Percentiles rank a stretch among this genome's conserved stretches.
Evolutionary conservation across 2,888 invertebrate species (phyloP).

Genomic region (Ophraella communa): DNA sequence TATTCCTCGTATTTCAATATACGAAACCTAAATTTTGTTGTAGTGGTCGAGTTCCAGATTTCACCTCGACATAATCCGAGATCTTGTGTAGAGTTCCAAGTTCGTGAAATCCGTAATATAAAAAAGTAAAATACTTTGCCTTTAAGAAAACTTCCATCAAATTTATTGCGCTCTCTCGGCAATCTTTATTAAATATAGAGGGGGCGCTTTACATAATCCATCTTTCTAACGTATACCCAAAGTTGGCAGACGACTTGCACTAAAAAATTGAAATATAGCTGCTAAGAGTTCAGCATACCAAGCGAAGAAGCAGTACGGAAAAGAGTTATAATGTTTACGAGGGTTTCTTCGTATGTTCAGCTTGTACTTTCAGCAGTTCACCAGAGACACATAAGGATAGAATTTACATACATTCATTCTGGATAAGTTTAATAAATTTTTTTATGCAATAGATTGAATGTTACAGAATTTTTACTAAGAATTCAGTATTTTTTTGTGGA

Average conservation of each 20-base stretch:
- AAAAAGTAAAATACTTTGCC: background rate
- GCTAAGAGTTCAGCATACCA: constrained; percentile 31
- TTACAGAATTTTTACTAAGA: too few species aligned
- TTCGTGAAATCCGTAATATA: background rate
- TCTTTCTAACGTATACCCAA: constrained; percentile 40
- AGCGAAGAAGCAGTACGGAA: constrained; percentile 26
- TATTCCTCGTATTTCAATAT: background rate
- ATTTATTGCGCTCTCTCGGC: constrained; percentile 36
- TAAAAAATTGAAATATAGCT: constrained; percentile 39
- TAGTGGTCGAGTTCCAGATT: background rate
- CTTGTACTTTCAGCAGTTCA: background rate
- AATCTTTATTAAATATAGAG: constrained; percentile 40
- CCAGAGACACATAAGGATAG: too few species aligned
- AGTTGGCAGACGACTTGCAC: constrained; percentile 34
- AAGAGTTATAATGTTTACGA: background rate
- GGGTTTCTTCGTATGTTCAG: background rate
- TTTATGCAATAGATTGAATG: too few species aligned
- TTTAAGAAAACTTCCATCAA: constrained; percentile 32
- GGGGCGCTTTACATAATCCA: constrained; percentile 39
- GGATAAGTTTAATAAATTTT: too few species aligned
- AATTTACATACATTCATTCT: too few species aligned
- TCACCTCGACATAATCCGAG: background rate
- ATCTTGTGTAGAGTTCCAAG: background rate
- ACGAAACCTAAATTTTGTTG: background rate
- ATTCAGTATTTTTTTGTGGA: too few species aligned